Conservation (phyloP, 2,113 vertebrate genomes). For the Fregetta grallaria region DNA sequence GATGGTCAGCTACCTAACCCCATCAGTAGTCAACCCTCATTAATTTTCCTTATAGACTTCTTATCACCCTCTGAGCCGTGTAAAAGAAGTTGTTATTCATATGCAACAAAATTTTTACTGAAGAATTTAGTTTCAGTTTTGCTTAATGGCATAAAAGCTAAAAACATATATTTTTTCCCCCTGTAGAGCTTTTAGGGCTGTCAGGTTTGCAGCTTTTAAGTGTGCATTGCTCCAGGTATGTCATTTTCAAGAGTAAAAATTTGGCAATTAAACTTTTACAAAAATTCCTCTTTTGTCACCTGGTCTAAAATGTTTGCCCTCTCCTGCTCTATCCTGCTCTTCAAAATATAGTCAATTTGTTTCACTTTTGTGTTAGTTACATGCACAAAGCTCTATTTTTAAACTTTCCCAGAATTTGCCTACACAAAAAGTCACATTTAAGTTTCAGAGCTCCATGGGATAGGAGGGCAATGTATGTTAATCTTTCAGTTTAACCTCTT, state of each 20-base stretch:
- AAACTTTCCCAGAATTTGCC: neutral
- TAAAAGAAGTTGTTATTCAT: neutral
- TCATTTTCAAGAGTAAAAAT: neutral
- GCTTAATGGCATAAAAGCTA: neutral
- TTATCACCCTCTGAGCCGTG: neutral
- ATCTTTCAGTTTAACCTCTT: neutral
- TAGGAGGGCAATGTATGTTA: neutral
- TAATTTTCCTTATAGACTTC: neutral
- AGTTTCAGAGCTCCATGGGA: neutral
- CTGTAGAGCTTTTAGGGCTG: neutral
- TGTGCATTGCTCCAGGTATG: neutral
- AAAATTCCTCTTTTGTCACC: neutral
- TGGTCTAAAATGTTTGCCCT: neutral
- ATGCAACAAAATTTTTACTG: neutral
- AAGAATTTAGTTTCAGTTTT: neutral
- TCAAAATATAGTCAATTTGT: neutral
- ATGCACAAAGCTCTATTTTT: neutral
- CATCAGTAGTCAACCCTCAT: neutral
- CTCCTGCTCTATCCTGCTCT: neutral
- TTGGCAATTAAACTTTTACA: neutral
- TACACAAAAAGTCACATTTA: neutral
- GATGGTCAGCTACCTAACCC: neutral
- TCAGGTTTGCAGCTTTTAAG: neutral
- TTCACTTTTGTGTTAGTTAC: neutral
- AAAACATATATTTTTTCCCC: fast-evolving